Evolutionary conservation across 1,140 invertebrate genomes (phyloP), one percentile per base, ranked within the genome.

Genomic region (Drosophila obscura): DNA sequence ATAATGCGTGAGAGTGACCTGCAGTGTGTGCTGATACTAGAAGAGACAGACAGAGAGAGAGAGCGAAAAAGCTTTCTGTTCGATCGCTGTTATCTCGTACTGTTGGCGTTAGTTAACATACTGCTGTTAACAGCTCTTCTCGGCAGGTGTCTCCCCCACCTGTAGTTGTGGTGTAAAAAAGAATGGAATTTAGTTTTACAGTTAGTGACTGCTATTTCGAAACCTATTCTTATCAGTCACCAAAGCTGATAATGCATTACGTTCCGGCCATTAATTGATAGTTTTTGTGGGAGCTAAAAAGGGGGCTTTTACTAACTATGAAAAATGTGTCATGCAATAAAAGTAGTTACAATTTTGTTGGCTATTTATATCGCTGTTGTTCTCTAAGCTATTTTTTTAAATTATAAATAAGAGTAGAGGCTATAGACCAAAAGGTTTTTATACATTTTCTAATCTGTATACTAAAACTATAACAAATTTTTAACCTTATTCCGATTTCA

Each of bases 181-280:
- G 19, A 19, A 1, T 19, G 19, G 19, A 19, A 19, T 19, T 19
- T 19, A 19, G 19, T 19, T 19, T 19, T 1, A 19, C 19, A 1
- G 0, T 16, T 16, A 16, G 16, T 16, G 16, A 16, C 39, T 65
- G 24, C 24, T 8, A 69, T 69, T 68, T 69, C 35, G 15, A 69
- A 69, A 69, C 15, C 0, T 4, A 11, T 69, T 43, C 24, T 58
- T 69, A 69, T 69, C 66, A 50, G 43, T 5, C 7, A 43, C 26
- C 41, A 49, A 57, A 68, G 51, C 66, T 57, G 66, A 69, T 69
- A 69, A 69, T 67, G 45, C 44, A 58, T 8, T 35, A 48, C 31
- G 66, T 69, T 41, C 50, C 43, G 64, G 64, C 19, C 61, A 69
- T 15, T 69, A 69, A 69, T 69, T 68, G 66, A 69, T 69, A 15